Conservation (phyloP, 2,888 invertebrate species). For the Aelia acuminata region DNA sequence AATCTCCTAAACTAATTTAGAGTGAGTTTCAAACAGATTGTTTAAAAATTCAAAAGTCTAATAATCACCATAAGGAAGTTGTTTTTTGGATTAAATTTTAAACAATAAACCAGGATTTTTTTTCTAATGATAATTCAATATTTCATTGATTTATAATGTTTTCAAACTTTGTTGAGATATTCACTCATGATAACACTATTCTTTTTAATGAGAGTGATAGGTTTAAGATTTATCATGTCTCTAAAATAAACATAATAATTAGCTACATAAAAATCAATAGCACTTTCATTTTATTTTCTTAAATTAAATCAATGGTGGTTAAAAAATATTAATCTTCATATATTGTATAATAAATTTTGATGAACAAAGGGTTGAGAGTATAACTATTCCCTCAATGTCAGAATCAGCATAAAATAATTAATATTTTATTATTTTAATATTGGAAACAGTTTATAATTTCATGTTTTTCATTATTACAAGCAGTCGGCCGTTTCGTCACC, state of each 20-base stretch:
- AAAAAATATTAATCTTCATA: background rate
- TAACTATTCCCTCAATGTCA: background rate
- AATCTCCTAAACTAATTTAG: too few relatives aligned
- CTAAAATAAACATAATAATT: background rate
- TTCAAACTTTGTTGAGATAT: too few relatives aligned
- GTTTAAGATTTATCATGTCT: background rate
- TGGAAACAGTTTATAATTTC: background rate
- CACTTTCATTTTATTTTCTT: background rate
- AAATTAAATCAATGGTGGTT: background rate
- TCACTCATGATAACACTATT: too few relatives aligned
- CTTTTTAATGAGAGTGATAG: background rate
- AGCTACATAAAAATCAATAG: background rate
- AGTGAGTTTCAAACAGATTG: too few relatives aligned
- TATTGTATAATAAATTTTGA: background rate
- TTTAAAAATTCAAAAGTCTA: background rate
- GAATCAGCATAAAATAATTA: background rate
- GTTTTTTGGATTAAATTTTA: background rate
- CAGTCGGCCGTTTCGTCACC: conserved; percentile 11
- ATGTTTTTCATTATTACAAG: background rate
- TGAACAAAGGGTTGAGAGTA: background rate
- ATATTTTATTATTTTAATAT: background rate
- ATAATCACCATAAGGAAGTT: background rate
- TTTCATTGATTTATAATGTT: background rate
- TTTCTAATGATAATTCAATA: background rate
- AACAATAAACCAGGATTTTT: background rate